phyloP scores from a whole-genome alignment of 2,888 invertebrate genomes.

The Heliconius cydno region DNA sequence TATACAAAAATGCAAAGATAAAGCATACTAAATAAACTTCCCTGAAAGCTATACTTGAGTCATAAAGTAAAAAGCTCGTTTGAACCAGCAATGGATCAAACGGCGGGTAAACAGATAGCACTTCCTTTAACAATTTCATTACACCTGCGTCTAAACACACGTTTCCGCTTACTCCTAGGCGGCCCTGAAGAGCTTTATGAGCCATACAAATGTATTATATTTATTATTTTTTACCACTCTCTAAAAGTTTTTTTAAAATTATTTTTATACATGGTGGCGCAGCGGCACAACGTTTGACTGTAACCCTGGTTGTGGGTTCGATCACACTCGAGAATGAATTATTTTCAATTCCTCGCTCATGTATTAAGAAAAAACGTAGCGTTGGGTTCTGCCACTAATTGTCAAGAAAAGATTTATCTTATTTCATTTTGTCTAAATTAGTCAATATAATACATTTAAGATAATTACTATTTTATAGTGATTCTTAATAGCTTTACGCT shows the following conservation, averaged over 20 bases:
- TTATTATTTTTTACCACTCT: neutral
- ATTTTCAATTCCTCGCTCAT: neutral
- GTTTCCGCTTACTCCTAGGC: slow-evolving; percentile 54
- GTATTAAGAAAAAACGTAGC: neutral
- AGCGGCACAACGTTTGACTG: neutral
- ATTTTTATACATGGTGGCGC: neutral
- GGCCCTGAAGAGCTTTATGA: slow-evolving; percentile 7
- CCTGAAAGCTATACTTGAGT: slow-evolving; percentile 28
- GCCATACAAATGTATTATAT: neutral
- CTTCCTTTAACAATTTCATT: slow-evolving; percentile 66
- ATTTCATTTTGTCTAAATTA: no score
- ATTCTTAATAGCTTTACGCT: no score
- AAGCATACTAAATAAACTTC: slow-evolving; percentile 24
- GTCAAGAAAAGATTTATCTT: neutral
- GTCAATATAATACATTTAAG: no score
- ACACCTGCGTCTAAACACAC: slow-evolving; percentile 63
- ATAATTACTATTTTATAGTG: no score
- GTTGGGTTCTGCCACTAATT: neutral
- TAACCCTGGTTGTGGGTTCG: neutral
- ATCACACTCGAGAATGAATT: no score
- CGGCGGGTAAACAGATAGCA: slow-evolving; percentile 54
- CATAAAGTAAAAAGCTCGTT: slow-evolving; percentile 37
- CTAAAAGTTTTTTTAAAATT: neutral
- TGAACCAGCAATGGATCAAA: slow-evolving; percentile 55
- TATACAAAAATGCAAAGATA: slow-evolving; percentile 16